phyloP scores from a whole-genome alignment of 2,888 invertebrate genomes.

The Heliconius erato region DNA sequence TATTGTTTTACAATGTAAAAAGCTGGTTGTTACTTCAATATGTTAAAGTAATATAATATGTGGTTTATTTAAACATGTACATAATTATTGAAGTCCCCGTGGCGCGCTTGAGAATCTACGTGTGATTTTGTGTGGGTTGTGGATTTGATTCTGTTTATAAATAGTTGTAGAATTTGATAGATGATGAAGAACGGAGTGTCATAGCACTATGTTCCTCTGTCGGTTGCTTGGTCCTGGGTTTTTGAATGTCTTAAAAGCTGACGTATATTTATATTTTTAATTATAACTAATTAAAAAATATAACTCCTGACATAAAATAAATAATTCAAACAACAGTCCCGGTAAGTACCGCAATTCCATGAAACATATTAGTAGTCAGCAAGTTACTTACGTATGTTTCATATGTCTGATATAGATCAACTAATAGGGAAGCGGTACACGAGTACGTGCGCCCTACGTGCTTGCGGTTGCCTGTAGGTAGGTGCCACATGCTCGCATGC shows the following conservation, averaged over 20 bases:
- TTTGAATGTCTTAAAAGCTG: background rate
- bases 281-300: too few relatives aligned
- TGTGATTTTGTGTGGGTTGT: too few relatives aligned
- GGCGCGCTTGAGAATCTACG: too few relatives aligned
- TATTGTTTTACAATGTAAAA: slow-evolving; percentile 14
- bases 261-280: background rate
- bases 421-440: slow-evolving; percentile 47
- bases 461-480: slow-evolving; percentile 31
- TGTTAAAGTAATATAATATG: background rate
- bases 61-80: background rate
- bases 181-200: too few relatives aligned
- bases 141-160: too few relatives aligned
- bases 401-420: slow-evolving; percentile 44
- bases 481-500: slow-evolving; percentile 25
- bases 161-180: too few relatives aligned
- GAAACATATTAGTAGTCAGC: slow-evolving; percentile 22
- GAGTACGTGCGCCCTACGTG: slow-evolving; percentile 41
- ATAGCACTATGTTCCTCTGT: too few relatives aligned
- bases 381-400: slow-evolving; percentile 32
- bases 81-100: too few relatives aligned
- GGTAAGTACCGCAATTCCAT: slow-evolving; percentile 33
- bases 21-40: background rate
- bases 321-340: background rate
- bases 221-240: too few relatives aligned
- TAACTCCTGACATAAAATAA: background rate